These are phyloP conservation scores for Listronotus oregonensis DNA, from an alignment of 1,140 invertebrate species.

Conservation along the genomic window DNA sequence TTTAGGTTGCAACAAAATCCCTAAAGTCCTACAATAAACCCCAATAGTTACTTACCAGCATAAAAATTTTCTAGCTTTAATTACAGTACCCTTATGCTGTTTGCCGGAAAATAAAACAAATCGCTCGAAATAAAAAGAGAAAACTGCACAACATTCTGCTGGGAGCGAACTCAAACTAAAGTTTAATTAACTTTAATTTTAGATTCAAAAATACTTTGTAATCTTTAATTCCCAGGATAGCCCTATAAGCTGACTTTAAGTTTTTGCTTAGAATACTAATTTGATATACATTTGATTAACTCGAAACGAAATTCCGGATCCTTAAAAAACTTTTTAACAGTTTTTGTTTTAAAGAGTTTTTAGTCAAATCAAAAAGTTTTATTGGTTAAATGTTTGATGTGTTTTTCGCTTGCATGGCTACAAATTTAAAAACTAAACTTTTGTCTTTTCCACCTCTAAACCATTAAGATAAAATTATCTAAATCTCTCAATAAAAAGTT, in stretches of 20 bases:
- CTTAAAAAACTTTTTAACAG: too few species aligned
- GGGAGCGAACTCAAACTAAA: constrained; percentile 19
- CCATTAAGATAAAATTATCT: too few species aligned
- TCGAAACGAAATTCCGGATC: too few species aligned
- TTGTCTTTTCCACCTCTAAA: too few species aligned
- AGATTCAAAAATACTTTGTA: constrained; percentile 34
- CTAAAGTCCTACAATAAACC: neutral
- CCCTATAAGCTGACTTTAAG: constrained; percentile 25
- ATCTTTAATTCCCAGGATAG: constrained; percentile 27
- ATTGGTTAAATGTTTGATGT: too few species aligned
- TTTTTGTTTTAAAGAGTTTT: too few species aligned
- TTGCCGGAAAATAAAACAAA: constrained; percentile 12
- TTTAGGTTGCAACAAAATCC: constrained; percentile 6
- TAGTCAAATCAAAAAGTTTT: too few species aligned
- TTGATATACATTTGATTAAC: constrained; percentile 24
- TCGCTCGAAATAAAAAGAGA: constrained; percentile 9
- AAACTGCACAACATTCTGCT: constrained; percentile 17
- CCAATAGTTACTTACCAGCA: constrained; percentile 10
- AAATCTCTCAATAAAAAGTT: too few species aligned
- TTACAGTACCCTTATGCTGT: constrained; percentile 14
- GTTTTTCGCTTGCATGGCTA: too few species aligned
- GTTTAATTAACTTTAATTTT: constrained; percentile 32
- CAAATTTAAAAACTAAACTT: too few species aligned
- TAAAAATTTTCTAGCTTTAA: constrained; percentile 26
- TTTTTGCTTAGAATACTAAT: constrained; percentile 28